Conservation (phyloP, 1,140 invertebrate species). For the Trichoplusia ni region DNA sequence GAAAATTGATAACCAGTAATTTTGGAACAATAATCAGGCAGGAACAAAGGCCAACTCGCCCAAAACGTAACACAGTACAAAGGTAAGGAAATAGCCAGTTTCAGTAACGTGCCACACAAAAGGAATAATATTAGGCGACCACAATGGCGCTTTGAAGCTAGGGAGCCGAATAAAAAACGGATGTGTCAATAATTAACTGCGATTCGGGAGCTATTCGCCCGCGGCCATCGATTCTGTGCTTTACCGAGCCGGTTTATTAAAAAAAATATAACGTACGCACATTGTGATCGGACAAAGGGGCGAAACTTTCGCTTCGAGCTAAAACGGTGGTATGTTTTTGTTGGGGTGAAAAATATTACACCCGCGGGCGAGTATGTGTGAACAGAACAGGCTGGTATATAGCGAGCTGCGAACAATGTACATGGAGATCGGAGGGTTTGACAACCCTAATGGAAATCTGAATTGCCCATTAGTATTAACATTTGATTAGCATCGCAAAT, state of each 20-base stretch:
- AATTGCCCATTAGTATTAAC: conserved; percentile 54
- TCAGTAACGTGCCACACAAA: conserved; percentile 51
- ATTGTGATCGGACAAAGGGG: conserved; percentile 70
- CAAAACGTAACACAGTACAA: conserved; percentile 52
- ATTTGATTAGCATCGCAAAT: conserved; percentile 44
- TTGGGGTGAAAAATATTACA: conserved; percentile 79
- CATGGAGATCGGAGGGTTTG: conserved; percentile 27
- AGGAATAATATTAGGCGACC: conserved; percentile 63
- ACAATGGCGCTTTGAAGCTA: conserved; percentile 56
- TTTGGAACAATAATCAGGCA: conserved; percentile 51
- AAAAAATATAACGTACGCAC: conserved; percentile 62
- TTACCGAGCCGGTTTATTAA: conserved; percentile 56
- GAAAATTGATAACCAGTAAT: conserved; percentile 71
- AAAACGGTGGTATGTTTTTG: conserved; percentile 63
- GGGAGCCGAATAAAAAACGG: conserved; percentile 68
- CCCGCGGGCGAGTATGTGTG: conserved; percentile 70
- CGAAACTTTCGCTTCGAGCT: conserved; percentile 45
- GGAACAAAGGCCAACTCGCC: conserved; percentile 44
- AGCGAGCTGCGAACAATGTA: too few relatives aligned
- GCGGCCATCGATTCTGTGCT: conserved; percentile 64
- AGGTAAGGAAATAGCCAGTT: conserved; percentile 75
- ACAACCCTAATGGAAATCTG: conserved; percentile 42
- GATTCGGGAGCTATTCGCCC: conserved; percentile 67
- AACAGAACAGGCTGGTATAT: conserved; percentile 11
- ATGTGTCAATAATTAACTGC: conserved; percentile 80